These are phyloP conservation scores for Chrysogorgia sp. DNA, from an alignment of 92 coral and sea anemone species.

Conservation along the genomic window DNA sequence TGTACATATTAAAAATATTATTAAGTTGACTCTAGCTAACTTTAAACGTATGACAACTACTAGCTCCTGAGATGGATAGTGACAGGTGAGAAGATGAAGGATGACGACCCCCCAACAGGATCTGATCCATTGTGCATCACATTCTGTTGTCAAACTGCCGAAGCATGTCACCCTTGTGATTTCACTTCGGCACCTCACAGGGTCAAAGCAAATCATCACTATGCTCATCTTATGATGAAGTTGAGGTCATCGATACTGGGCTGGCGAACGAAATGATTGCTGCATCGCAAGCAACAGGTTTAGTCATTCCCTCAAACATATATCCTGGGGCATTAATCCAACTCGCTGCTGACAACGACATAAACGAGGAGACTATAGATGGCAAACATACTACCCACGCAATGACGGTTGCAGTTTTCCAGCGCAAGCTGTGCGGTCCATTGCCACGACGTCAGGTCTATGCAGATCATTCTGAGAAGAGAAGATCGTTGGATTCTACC, in stretches of 20 bases:
- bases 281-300: conserved; percentile 46
- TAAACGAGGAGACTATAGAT: conserved; percentile 70
- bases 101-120: no score
- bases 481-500: conserved; percentile 22
- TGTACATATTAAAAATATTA: no score
- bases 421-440: conserved; percentile 38
- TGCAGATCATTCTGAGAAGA: conserved; percentile 31
- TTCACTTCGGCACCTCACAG: conserved; percentile 55
- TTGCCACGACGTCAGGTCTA: conserved; percentile 21
- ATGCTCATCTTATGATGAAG: conserved; percentile 59
- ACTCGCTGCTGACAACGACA: conserved; percentile 60
- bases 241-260: conserved; percentile 54
- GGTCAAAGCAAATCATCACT: conserved; percentile 44
- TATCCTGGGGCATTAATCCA: conserved; percentile 65
- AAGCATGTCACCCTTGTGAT: conserved; percentile 58
- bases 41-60: no score
- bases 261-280: conserved; percentile 56
- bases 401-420: conserved; percentile 59
- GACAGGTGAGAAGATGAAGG: no score
- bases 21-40: no score
- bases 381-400: conserved; percentile 71
- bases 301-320: conserved; percentile 58
- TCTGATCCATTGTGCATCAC: conserved; percentile 43
- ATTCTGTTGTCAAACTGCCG: conserved; percentile 50
- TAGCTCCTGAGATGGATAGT: no score